These are phyloP conservation scores for Rhamphomyia laevipes DNA, from an alignment of 2,888 invertebrate species.

Conservation along the genomic window DNA sequence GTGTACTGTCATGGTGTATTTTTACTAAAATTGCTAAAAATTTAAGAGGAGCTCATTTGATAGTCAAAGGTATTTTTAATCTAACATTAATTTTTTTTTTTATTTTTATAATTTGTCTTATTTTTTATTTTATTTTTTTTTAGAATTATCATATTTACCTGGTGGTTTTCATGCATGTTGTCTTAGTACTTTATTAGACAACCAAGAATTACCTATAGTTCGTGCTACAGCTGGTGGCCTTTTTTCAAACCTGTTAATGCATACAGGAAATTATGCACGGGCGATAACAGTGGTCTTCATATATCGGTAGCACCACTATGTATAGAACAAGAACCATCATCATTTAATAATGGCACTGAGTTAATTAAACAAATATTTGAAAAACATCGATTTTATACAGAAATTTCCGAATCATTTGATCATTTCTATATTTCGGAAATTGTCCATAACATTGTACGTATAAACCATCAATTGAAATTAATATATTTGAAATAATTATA, in stretches of 20 bases:
- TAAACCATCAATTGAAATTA: neutral
- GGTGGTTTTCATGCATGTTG: slow-evolving; percentile 34
- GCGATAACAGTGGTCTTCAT: neutral
- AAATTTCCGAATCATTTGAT: slow-evolving; percentile 8
- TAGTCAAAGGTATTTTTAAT: slow-evolving; percentile 14
- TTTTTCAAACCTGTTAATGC: slow-evolving; percentile 23
- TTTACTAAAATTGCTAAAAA: slow-evolving; percentile 20
- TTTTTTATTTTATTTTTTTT: slow-evolving; percentile 15
- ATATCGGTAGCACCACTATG: slow-evolving; percentile 12
- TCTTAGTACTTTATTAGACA: slow-evolving; percentile 29
- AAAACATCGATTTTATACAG: slow-evolving; percentile 11
- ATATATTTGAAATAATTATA: too few species aligned
- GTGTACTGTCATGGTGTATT: slow-evolving; percentile 31
- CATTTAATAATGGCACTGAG: slow-evolving; percentile 6
- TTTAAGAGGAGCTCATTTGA: slow-evolving; percentile 12
- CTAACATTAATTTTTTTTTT: neutral
- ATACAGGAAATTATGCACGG: neutral
- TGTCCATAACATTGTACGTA: neutral
- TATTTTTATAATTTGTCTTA: neutral
- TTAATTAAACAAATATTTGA: slow-evolving; percentile 10
- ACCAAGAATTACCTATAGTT: slow-evolving; percentile 26
- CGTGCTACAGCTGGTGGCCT: slow-evolving; percentile 28
- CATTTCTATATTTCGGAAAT: slow-evolving; percentile 10
- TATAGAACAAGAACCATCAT: slow-evolving; percentile 1
- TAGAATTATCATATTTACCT: slow-evolving; percentile 26